phyloP scores from a whole-genome alignment of 2,113 vertebrate species.

The Microcebus tavaratra region DNA sequence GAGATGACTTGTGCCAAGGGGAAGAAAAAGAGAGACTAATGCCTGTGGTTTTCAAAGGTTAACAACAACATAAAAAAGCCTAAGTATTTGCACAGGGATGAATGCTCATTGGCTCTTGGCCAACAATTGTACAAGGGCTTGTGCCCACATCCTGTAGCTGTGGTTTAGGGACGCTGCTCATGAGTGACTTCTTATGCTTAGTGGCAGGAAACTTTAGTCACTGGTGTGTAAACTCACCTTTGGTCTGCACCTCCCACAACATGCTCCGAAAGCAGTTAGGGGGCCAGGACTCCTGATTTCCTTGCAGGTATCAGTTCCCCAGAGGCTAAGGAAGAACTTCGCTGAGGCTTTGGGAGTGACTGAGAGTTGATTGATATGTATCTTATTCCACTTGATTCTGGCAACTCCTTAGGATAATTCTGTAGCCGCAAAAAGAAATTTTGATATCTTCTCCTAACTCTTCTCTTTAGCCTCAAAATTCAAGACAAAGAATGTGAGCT shows the following conservation, averaged over 20 bases:
- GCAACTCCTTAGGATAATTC: not conserved
- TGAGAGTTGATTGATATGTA: not conserved
- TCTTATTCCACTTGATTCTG: not conserved
- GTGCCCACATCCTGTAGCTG: constrained; percentile 81
- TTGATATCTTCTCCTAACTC: not conserved
- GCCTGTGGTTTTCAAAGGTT: constrained; percentile 80
- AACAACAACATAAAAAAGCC: constrained; percentile 61
- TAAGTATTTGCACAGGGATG: constrained; percentile 76
- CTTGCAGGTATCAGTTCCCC: not conserved
- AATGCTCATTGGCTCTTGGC: constrained; percentile 71
- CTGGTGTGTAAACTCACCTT: constrained; percentile 76
- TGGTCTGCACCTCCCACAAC: constrained; percentile 67
- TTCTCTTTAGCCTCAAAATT: not conserved
- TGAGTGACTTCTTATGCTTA: constrained; percentile 79
- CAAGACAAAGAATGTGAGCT: not conserved
- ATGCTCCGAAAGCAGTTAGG: not conserved
- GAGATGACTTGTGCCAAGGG: constrained; percentile 73
- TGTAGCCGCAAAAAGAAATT: not conserved
- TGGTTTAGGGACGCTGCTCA: constrained; percentile 80
- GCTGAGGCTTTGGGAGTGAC: not conserved
- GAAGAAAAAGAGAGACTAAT: constrained; percentile 75
- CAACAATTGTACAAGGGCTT: constrained; percentile 76
- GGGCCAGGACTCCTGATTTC: constrained; percentile 22
- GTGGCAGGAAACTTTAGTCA: constrained; percentile 78
- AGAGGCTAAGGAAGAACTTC: not conserved